Evolutionary conservation across 2,797 vertebrate genomes (phyloP).

Genomic region (Rhinichthys osculus): DNA sequence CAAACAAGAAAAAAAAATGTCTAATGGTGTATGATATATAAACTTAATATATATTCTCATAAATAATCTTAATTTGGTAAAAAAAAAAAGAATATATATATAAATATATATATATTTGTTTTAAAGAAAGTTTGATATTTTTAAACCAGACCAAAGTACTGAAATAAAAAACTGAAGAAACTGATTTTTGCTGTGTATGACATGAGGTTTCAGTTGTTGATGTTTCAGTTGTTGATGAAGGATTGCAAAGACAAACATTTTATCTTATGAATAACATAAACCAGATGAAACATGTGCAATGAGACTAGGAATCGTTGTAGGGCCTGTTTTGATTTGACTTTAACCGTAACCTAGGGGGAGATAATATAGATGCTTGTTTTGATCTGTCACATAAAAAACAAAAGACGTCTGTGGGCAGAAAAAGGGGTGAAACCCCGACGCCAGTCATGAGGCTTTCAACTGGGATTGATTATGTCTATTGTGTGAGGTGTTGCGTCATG

Average conservation of each 20-base stretch:
- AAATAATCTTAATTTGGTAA: neutral
- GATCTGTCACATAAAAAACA: slow-evolving; percentile 18
- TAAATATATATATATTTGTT: too few species aligned
- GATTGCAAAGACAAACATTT: neutral
- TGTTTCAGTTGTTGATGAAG: neutral
- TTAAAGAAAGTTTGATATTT: neutral
- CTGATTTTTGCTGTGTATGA: neutral
- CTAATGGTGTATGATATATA: neutral
- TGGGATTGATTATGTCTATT: slow-evolving; percentile 60
- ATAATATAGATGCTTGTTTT: slow-evolving; percentile 1
- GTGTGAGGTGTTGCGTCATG: slow-evolving; percentile 47
- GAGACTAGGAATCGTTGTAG: neutral
- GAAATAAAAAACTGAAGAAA: neutral
- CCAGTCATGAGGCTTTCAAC: slow-evolving; percentile 45
- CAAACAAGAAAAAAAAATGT: neutral
- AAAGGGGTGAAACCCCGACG: slow-evolving; percentile 30
- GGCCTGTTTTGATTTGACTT: neutral
- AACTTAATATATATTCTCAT: neutral
- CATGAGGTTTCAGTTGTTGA: neutral
- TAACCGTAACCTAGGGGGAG: neutral
- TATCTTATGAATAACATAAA: neutral
- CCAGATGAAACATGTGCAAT: neutral
- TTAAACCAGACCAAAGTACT: neutral
- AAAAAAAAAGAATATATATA: too few species aligned
- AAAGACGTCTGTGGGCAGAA: slow-evolving; percentile 48